Conservation (phyloP, 2,888 invertebrate genomes). For the Odiellus spinosus region DNA sequence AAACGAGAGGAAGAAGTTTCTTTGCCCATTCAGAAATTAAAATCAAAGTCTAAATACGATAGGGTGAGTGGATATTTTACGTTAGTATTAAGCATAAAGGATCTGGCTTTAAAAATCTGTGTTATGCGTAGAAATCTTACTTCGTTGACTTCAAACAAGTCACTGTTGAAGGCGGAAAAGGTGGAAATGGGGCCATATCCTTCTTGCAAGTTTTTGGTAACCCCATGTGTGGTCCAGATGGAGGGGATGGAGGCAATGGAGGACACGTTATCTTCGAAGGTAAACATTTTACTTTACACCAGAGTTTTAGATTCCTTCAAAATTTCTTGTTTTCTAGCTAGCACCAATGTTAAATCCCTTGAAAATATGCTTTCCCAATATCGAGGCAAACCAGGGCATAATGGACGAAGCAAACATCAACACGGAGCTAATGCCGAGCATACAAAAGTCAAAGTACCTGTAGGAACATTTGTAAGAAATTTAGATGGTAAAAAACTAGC, state of each 20-base stretch:
- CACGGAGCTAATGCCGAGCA: slow-evolving; percentile 66
- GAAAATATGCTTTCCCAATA: slow-evolving; percentile 44
- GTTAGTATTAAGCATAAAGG: too few relatives aligned
- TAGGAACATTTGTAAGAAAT: slow-evolving; percentile 54
- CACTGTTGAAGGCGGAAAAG: slow-evolving; percentile 59
- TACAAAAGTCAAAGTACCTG: slow-evolving; percentile 53
- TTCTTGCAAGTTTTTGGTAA: slow-evolving; percentile 67
- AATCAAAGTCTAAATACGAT: too few relatives aligned
- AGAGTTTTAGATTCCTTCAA: slow-evolving; percentile 4
- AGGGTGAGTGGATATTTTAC: too few relatives aligned
- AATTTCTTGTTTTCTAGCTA: slow-evolving; percentile 10
- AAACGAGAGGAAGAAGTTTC: too few relatives aligned
- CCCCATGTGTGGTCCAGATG: slow-evolving; percentile 83
- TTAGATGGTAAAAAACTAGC: slow-evolving; percentile 41
- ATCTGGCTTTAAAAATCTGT: too few relatives aligned
- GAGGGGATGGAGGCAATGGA: slow-evolving; percentile 91
- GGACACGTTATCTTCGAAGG: slow-evolving; percentile 74
- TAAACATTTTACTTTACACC: slow-evolving; percentile 21
- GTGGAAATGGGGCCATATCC: slow-evolving; percentile 82
- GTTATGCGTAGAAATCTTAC: slow-evolving; percentile 29
- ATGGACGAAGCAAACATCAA: slow-evolving; percentile 57
- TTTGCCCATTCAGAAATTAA: too few relatives aligned
- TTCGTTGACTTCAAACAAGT: slow-evolving; percentile 57
- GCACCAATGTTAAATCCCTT: slow-evolving; percentile 48
- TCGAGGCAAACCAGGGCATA: slow-evolving; percentile 50